phyloP scores from a whole-genome alignment of 2,888 invertebrate species.

The Andrena flavipes region DNA sequence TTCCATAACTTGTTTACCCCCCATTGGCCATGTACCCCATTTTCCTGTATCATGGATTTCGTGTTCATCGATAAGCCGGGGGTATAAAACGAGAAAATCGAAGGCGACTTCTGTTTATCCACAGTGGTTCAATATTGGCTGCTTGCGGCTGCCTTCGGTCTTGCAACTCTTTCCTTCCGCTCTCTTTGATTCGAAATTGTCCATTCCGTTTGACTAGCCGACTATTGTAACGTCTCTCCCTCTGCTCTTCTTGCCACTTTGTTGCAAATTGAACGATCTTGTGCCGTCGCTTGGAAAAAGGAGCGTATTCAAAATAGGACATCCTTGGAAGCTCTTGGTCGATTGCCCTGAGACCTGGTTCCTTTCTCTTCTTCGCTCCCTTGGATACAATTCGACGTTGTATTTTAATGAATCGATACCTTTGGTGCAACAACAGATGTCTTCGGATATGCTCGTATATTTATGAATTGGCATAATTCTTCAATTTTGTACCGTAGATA shows the following conservation, averaged over 20 bases:
- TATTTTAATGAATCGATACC: background rate
- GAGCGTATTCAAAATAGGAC: conserved; percentile 17
- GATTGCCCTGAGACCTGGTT: background rate
- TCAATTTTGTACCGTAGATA: too few relatives aligned
- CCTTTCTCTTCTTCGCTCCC: conserved; percentile 10
- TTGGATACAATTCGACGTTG: background rate
- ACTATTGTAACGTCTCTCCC: conserved; percentile 39
- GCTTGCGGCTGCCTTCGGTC: conserved; percentile 31
- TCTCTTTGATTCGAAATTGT: conserved; percentile 68
- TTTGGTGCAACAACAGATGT: background rate
- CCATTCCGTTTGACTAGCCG: conserved; percentile 74
- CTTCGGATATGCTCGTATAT: too few relatives aligned
- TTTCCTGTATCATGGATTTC: background rate
- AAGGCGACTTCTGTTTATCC: conserved; percentile 66
- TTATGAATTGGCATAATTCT: too few relatives aligned
- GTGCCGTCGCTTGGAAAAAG: background rate
- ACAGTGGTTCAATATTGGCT: conserved; percentile 62
- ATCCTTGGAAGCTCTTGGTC: background rate
- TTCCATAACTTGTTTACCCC: background rate
- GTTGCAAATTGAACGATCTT: conserved; percentile 27
- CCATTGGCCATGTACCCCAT: background rate
- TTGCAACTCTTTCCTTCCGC: conserved; percentile 44
- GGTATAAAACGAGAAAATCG: conserved; percentile 54
- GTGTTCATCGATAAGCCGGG: conserved; percentile 6
- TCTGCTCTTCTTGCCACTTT: conserved; percentile 36